Percentiles rank a stretch among this genome's conserved stretches.
phyloP scores from a whole-genome alignment of 2,888 invertebrate species.

The Xylocampa areola region DNA sequence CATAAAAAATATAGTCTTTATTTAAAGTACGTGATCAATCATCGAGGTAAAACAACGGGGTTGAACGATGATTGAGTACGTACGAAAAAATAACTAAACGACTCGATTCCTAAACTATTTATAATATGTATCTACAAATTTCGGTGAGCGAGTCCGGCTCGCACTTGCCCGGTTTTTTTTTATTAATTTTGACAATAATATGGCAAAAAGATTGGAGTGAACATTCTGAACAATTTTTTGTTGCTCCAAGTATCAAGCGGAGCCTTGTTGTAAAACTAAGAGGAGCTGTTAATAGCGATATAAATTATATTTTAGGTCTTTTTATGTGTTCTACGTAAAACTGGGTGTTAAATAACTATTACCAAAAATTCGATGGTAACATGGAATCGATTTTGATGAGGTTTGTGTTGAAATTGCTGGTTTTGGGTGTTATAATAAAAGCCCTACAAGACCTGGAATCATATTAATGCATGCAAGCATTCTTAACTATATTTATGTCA shows the following conservation, averaged over 20 bases:
- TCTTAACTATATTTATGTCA: no score
- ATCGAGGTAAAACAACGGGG: no score
- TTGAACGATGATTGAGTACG: no score
- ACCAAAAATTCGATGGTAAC: slow-evolving; percentile 6
- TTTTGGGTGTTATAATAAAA: no score
- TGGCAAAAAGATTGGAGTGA: background rate
- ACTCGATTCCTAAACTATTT: background rate
- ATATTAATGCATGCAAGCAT: no score
- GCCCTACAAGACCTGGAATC: no score
- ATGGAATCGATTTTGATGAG: background rate
- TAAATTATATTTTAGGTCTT: slow-evolving; percentile 28
- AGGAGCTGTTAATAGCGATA: slow-evolving; percentile 14
- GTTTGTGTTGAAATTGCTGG: no score
- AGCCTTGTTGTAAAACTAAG: slow-evolving; percentile 4
- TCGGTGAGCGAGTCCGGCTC: no score
- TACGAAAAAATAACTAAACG: background rate
- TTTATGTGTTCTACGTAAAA: slow-evolving; percentile 28
- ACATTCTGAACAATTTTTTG: slow-evolving; percentile 7
- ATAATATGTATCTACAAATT: no score
- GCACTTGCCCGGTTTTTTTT: no score
- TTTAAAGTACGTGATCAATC: no score
- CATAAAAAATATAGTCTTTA: no score
- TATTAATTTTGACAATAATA: background rate
- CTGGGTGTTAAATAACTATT: background rate
- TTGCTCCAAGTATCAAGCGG: background rate